Evolutionary conservation across 2,113 vertebrate species (phyloP), one percentile per base, ranked within the genome.

Genomic region (Platysternon megacephalum): DNA sequence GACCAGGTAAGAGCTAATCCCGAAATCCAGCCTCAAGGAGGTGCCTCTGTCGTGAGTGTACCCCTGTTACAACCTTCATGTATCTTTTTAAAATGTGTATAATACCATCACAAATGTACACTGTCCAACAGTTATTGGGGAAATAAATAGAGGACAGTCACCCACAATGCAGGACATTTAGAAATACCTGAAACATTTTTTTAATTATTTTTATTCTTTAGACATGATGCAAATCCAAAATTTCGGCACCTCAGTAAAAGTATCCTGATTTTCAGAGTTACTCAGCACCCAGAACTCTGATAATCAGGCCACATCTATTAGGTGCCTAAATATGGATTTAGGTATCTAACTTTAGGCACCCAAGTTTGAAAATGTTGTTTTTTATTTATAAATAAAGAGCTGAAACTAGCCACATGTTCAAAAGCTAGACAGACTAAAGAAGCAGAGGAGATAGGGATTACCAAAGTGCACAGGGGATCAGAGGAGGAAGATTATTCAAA

Each of bases 401-500:
- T 29, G 74, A 78, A 78, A 91, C 88, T 89, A 7, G 32, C 94
- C 82, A 56, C 81, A 78, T 6, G 22, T 78, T 51, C 46, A 85
- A 11, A 53, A 32, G 29, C 82, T 89, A 78, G 90, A 81, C 48
- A 74, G 89, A 79, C 85, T 95, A 72, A 89, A 90, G 39, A 11
- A 95, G 29, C 22, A 92, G 88, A 91, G 80, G 82, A 93, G 48
- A 92, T 85, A 52, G 16, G 42, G 80, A 91, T 95, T 94, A 93
- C 42, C 68, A 39, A 90, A 94, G 39, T 56, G 84, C 74, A 55
- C 84, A 90, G 79, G 39, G 52, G 95, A 95, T 93, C 53, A 87
- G 78, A 93, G 32, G 29, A 96, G 46, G 78, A 93, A 93, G 90
- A 94, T 85, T 89, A 93, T 95, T 91, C 84, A 46, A 79, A 81